Conservation (phyloP, 2,113 vertebrate genomes). For the Archilochus colubris region DNA sequence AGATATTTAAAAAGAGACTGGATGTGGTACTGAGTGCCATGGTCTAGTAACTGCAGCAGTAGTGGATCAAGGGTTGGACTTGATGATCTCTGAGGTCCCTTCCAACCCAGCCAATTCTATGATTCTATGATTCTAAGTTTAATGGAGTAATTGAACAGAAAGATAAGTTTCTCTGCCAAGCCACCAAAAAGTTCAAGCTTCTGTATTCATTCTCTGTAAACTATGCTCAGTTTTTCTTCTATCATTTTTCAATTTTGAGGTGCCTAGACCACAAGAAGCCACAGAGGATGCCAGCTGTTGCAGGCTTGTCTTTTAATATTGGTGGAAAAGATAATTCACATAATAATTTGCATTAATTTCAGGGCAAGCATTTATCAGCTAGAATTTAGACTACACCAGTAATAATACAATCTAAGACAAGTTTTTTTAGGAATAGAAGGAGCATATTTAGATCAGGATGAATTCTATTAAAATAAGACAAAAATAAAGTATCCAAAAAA, state of each 20-base stretch:
- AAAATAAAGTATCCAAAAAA: background rate
- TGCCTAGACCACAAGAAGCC: background rate
- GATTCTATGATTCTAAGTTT: background rate
- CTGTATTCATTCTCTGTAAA: background rate
- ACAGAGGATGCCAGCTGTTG: background rate
- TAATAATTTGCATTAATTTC: background rate
- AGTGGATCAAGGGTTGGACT: too few species aligned
- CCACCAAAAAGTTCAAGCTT: constrained; percentile 32
- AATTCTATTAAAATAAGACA: background rate
- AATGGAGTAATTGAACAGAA: constrained; percentile 33
- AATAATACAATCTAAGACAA: background rate
- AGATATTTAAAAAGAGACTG: too few species aligned
- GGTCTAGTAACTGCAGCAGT: too few species aligned
- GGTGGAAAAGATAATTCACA: background rate
- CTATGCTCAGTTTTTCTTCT: background rate
- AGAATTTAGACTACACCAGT: background rate
- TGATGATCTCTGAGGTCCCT: too few species aligned
- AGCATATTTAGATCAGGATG: background rate
- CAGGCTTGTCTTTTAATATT: background rate
- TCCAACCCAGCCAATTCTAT: too few species aligned
- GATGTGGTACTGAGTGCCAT: too few species aligned
- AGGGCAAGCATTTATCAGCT: background rate
- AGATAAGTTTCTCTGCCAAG: constrained; percentile 33
- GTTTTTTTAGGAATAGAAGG: background rate
- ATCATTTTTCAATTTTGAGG: background rate